Evolutionary conservation across 1,140 invertebrate genomes (phyloP), one percentile per base, ranked within the genome.

Genomic region (Gryllus bimaculatus): DNA sequence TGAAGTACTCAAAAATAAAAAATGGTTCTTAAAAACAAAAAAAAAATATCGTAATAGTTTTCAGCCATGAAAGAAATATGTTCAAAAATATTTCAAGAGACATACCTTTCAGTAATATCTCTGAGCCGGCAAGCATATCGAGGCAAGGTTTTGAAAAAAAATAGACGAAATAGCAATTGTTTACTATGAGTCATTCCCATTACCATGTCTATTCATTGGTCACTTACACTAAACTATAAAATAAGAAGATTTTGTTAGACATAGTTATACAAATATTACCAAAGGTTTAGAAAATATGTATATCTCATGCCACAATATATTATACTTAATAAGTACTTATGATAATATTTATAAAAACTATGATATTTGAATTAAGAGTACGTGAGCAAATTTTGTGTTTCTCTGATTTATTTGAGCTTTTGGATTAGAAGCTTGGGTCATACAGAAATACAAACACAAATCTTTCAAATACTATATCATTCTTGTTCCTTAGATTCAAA

Each of bases 1-100:
- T 18, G 54, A 66, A 66, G 54, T 66, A 66, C 54, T 66, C 54
- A 66, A 66, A 66, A 66, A 66, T 66, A 66, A 66, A 66, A 66
- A 66, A 66, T 66, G 18, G 10, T 66, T 66, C 54, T 66, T 10
- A 66, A 66, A 66, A 66, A 66, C 18, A 66, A 66, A 66, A 54
- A 54, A 54, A n/a, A 39, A 39, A 39, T 39, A 39, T 13, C 18
- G 54, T 66, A 66, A 66, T 66, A 66, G 26, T 66, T 10, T 66
- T 66, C 54, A 66, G 54, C 54, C 54, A 66, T 66, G 54, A 66
- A 66, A 66, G 54, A 66, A 66, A 66, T 66, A 66, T 66, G 18
- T 66, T 66, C 54, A 66, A 66, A 66, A 66, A 66, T 66, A 66
- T 66, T 66, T 66, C 10, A 13, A 66, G 54, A 66, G 54, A 66